A percentile compares a stretch with the other conserved stretches of the same genome.
Conservation (phyloP, 2,888 invertebrate genomes). For the Crematogaster levior region DNA sequence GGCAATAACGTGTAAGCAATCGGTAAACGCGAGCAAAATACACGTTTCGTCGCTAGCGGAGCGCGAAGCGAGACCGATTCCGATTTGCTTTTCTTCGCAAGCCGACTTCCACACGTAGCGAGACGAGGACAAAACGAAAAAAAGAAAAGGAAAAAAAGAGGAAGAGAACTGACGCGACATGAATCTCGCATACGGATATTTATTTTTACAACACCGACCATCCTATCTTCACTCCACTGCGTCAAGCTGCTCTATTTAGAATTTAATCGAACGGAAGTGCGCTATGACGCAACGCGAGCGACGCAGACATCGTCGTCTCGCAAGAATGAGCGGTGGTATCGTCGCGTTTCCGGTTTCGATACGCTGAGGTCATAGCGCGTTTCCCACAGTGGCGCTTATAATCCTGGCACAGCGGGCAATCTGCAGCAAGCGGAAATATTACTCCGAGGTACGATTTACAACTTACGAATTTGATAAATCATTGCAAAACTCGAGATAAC, state of each 20-base stretch:
- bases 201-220: conserved; percentile 33
- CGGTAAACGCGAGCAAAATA: conserved; percentile 29
- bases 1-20: conserved; percentile 25
- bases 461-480: conserved; percentile 28
- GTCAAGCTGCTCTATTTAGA: conserved; percentile 52
- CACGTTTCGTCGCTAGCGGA: conserved; percentile 18
- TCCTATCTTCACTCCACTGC: conserved; percentile 20
- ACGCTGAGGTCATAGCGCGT: conserved; percentile 19
- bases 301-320: conserved; percentile 32
- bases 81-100: conserved; percentile 37
- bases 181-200: conserved; percentile 1
- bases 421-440: neutral
- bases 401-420: conserved; percentile 2
- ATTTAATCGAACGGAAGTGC: conserved; percentile 66
- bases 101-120: conserved; percentile 22
- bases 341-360: conserved; percentile 29
- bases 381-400: conserved; percentile 16
- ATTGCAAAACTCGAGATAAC: neutral
- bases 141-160: neutral
- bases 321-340: conserved; percentile 7
- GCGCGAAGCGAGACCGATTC: conserved; percentile 15
- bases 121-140: neutral
- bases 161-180: neutral
- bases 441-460: neutral
- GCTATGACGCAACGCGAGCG: conserved; percentile 48